Evolutionary conservation across 2,113 vertebrate species (phyloP).

Genomic region (Rhodinocichla rosea): DNA sequence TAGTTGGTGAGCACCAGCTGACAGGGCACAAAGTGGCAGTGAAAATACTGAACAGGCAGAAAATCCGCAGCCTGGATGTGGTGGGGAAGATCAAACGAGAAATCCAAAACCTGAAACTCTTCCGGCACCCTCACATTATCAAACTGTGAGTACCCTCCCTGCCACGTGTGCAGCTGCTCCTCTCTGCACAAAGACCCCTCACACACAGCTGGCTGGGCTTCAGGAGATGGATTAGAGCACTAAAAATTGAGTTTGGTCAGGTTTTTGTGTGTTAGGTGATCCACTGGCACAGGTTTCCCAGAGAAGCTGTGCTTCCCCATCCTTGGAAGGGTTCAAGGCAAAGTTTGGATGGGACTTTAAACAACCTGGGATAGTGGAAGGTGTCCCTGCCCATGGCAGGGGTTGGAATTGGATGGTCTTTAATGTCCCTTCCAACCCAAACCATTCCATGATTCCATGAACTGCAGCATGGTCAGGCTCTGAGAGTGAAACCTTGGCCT

Average conservation of each 20-base stretch:
- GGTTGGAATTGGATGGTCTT: neutral
- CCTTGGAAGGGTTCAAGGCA: neutral
- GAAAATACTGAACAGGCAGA: constrained; percentile 98
- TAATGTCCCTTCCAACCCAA: neutral
- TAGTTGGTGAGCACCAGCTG: constrained; percentile 95
- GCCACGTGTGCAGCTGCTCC: neutral
- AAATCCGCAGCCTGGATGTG: constrained; percentile 97
- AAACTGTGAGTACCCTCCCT: constrained; percentile 87
- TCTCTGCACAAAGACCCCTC: neutral
- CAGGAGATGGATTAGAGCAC: neutral
- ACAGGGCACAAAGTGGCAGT: constrained; percentile 98
- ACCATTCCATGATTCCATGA: neutral
- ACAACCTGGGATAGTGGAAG: neutral
- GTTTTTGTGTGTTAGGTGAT: neutral
- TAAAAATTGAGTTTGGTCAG: neutral
- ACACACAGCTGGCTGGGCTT: accelerated
- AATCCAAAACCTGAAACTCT: constrained; percentile 98
- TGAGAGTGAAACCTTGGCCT: neutral
- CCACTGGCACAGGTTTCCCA: neutral
- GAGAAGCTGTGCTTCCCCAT: neutral
- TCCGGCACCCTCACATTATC: constrained; percentile 98
- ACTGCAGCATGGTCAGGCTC: neutral
- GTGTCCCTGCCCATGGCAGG: neutral
- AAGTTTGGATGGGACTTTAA: neutral
- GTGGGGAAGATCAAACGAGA: constrained; percentile 98